A percentile compares a stretch with the other conserved stretches of the same genome.
Conservation (phyloP, 2,797 vertebrate species). For the Craterocephalus amniculus region DNA sequence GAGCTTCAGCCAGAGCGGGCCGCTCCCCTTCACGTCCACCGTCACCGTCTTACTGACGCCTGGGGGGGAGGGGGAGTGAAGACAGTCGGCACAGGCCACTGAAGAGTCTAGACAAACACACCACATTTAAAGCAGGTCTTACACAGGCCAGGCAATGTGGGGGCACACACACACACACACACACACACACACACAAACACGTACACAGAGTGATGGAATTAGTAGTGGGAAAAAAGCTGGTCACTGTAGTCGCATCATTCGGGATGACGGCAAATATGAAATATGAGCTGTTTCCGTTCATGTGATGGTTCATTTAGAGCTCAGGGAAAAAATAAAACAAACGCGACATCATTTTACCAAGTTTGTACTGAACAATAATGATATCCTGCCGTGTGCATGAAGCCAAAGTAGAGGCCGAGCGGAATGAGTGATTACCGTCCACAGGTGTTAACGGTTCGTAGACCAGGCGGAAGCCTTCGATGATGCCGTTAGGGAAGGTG, state of each 20-base stretch:
- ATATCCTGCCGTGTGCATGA: conserved; percentile 37
- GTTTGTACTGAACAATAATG: neutral
- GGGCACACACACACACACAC: conserved; percentile 42
- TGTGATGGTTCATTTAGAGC: conserved; percentile 43
- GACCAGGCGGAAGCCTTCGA: conserved; percentile 92
- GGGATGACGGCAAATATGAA: conserved; percentile 25
- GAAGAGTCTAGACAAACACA: conserved; percentile 81
- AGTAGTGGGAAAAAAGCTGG: conserved; percentile 32
- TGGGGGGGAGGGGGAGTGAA: conserved; percentile 84
- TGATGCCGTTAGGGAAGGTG: conserved; percentile 90
- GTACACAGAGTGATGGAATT: conserved; percentile 46
- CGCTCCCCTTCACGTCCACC: conserved; percentile 93
- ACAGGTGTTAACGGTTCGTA: conserved; percentile 94
- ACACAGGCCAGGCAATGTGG: conserved; percentile 55
- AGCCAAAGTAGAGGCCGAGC: neutral
- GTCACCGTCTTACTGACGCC: conserved; percentile 98
- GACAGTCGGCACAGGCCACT: conserved; percentile 85
- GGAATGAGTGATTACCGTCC: conserved; percentile 86
- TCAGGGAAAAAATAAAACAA: conserved; percentile 26
- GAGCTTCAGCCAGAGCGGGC: conserved; percentile 94
- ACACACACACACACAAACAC: neutral
- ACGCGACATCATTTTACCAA: conserved; percentile 33
- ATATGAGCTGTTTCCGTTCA: conserved; percentile 28
- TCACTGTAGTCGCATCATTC: conserved; percentile 21
- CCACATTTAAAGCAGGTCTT: conserved; percentile 76